Conservation (phyloP, 2,113 vertebrate genomes). For the Nestor notabilis region DNA sequence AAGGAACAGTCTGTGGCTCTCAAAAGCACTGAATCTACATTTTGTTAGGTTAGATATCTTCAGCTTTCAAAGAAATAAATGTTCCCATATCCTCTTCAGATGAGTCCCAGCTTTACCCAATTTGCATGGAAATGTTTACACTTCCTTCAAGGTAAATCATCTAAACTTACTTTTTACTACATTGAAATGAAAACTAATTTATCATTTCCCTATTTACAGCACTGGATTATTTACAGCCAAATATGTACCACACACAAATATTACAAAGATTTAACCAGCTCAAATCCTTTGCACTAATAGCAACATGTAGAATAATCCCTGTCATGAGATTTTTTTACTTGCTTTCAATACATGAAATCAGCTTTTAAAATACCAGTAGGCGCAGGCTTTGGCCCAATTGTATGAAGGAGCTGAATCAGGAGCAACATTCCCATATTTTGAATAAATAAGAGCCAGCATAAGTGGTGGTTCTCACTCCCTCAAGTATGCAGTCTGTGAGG, state of each 20-base stretch:
- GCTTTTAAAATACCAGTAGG: neutral
- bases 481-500: neutral
- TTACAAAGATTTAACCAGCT: neutral
- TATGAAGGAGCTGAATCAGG: neutral
- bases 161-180: neutral
- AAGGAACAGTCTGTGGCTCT: constrained; percentile 23
- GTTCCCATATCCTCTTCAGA: constrained; percentile 43
- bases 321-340: neutral
- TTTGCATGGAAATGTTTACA: constrained; percentile 56
- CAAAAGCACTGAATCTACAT: constrained; percentile 24
- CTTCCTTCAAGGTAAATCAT: constrained; percentile 34
- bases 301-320: neutral
- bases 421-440: neutral
- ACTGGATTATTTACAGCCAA: neutral
- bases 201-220: neutral
- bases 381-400: neutral
- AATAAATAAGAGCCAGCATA: neutral
- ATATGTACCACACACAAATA: neutral
- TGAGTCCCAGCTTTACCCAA: constrained; percentile 7
- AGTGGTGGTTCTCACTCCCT: neutral
- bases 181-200: neutral
- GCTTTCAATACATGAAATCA: neutral
- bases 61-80: constrained; percentile 38
- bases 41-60: constrained; percentile 16
- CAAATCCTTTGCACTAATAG: neutral